Evolutionary conservation across 2,888 invertebrate genomes (phyloP).

Genomic region (Podabrus alpinus): DNA sequence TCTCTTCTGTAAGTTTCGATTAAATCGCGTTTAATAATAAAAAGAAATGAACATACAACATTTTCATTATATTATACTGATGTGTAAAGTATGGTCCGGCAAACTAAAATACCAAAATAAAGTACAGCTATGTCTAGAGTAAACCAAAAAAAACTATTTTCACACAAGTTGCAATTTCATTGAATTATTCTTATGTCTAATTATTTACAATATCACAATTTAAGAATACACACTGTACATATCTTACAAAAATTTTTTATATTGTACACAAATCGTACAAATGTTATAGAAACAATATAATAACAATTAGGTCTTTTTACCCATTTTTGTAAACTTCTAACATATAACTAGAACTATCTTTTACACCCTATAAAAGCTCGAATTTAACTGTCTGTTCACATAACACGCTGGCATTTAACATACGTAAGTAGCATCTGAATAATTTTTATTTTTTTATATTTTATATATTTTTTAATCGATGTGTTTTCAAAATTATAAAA

Average conservation of each 20-base stretch:
- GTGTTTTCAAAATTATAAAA: slow-evolving; percentile 18
- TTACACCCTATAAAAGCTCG: slow-evolving; percentile 46
- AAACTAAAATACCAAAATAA: slow-evolving; percentile 6
- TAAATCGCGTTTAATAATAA: background rate
- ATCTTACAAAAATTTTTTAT: slow-evolving; percentile 47
- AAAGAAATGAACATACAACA: background rate
- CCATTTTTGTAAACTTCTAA: slow-evolving; percentile 43
- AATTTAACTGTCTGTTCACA: slow-evolving; percentile 40
- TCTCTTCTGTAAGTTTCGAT: background rate
- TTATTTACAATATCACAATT: slow-evolving; percentile 56
- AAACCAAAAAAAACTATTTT: slow-evolving; percentile 11
- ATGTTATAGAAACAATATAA: slow-evolving; percentile 30
- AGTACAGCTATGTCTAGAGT: slow-evolving; percentile 9
- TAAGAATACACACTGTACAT: slow-evolving; percentile 48
- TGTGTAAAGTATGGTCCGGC: background rate
- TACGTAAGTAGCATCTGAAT: slow-evolving; percentile 7
- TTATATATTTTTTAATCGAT: slow-evolving; percentile 22
- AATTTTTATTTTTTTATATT: slow-evolving; percentile 9
- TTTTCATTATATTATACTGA: background rate
- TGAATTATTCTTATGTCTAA: slow-evolving; percentile 38
- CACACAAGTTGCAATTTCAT: slow-evolving; percentile 20
- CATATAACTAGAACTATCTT: slow-evolving; percentile 39
- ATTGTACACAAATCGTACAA: slow-evolving; percentile 23
- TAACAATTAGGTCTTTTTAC: slow-evolving; percentile 45
- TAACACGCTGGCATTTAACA: slow-evolving; percentile 39